Percentiles rank a stretch among this genome's conserved stretches.
Evolutionary conservation across 2,113 vertebrate species (phyloP).

Genomic region (Benitochromis conjunctus): DNA sequence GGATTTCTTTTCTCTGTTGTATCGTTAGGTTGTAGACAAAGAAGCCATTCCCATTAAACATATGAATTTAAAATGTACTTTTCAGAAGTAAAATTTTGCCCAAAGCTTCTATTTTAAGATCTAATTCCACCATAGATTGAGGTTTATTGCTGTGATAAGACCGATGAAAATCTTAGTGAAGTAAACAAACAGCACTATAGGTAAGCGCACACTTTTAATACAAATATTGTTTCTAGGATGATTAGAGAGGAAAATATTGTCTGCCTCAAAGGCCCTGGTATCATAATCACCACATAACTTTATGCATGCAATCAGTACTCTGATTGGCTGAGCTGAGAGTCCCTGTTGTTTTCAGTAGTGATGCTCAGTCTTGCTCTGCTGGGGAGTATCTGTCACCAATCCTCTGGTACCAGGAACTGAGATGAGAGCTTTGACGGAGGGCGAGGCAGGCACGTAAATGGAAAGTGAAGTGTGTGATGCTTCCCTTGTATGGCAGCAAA

Average conservation of each 20-base stretch:
- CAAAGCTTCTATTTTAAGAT: neutral
- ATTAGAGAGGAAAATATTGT: neutral
- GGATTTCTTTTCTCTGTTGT: neutral
- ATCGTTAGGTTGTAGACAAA: neutral
- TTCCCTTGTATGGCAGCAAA: no score
- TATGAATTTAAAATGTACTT: neutral
- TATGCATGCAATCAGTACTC: neutral
- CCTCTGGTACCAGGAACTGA: neutral
- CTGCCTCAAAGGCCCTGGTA: neutral
- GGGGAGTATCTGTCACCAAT: neutral
- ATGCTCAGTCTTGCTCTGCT: neutral
- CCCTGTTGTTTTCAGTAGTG: neutral
- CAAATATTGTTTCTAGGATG: neutral
- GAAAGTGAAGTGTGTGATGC: neutral
- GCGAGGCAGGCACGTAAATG: neutral
- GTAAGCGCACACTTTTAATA: accelerated
- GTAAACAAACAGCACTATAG: neutral
- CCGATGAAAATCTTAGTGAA: neutral
- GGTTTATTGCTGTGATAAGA: neutral
- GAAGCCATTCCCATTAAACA: neutral
- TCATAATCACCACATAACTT: neutral
- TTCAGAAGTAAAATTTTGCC: neutral
- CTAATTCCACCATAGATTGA: neutral
- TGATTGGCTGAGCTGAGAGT: neutral
- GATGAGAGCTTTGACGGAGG: neutral